Base-by-base conservation (phyloP, 1,140 invertebrate genomes). In the Drosophila guanche region DNA sequence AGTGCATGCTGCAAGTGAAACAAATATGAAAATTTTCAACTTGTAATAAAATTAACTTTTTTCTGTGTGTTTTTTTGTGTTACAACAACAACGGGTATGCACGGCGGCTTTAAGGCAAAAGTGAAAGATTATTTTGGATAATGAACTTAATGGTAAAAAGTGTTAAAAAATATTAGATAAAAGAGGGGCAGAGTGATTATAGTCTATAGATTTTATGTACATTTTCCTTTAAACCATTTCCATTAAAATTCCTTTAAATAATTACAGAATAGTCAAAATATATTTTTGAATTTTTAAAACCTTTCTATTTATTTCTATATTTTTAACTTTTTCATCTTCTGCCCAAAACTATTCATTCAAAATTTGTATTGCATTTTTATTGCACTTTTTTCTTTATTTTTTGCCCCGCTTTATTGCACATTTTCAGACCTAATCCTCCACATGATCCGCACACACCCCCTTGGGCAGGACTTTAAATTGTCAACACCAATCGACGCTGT, bases 1-100 rank as follows among this genome's bases (percentile, higher is more conserved):
- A 74, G 69, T 78, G 76, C 76, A 76, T 48, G 50, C 42, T 20
- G 33, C 33, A 37, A 37, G 33, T 37, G 66, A 40, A 61, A 43
- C 66, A 72, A 84, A 84, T 73, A 74, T 77, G 56, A 60, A 86
- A 73, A 29, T 25, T 63, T 68, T 62, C 46, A 75, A 50, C 22
- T 52, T 61, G 57, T 86, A 80, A 85, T 86, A 46, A 77, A 86
- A 86, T 85, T 86, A 85, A 86, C 48, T 80, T 85, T 76, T 78
- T 58, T 79, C 5, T 27, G 5, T 27, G 63, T 79, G 25, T 27
- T 37, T 37, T 10, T 80, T 65, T 62, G 56, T 33, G 51, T 45
- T 51, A 51, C 71, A 41, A 55, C 10, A 37, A 27, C 22, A 79
- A 79, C 16, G 16, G 16, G 78, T 81, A 78, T 75, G 65, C 79